Evolutionary conservation across 2,113 vertebrate genomes (phyloP), one percentile per base, ranked within the genome.

Genomic region (Lynx canadensis): DNA sequence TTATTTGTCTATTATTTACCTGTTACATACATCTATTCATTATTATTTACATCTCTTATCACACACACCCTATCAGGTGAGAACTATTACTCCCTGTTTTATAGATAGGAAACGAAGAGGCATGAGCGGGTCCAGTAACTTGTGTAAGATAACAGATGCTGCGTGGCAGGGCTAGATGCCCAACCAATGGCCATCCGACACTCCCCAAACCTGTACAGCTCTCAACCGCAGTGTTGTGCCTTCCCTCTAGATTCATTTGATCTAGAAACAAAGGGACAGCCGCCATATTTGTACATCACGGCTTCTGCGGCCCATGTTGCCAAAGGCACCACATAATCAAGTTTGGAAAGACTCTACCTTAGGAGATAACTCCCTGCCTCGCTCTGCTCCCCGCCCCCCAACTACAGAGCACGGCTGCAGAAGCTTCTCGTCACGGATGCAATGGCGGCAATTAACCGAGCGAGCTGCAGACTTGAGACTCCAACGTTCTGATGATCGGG

Each of bases 371-470:
- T 41, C 36, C 60, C 65, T 41, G 33, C 5, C 68, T 96, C 0
- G 0, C 38, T 66, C 48, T 13, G 48, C 23, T 25, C 31, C 15
- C 36, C n/a, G n/a, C 36, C 31, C 15, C 82, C 29, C 57, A 57
- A n/a, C 23, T 48, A 21, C 31, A 66, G 93, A 78, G 29, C 7
- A 9, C 2, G 16, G 38, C 33, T 38, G 33, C 33, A 33, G 25
- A 36, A 5, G n/a, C 11, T 4, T 10, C 81, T 41, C 29, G 60
- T 82, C 60, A 25, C 68, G 21, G 1, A n/a, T 8, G 16, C 11
- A 4, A 19, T 16, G 9, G 31, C 0, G 1, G 38, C 65, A 82
- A 68, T 23, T 27, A 80, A 36, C 27, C 0, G 0, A 89, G 63
- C 41, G 50, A 80, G 36, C 45, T 45, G 15, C 71, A 65, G 65